Base-by-base conservation (phyloP, 2,888 invertebrate species). In the Phymatocera aterrima region DNA sequence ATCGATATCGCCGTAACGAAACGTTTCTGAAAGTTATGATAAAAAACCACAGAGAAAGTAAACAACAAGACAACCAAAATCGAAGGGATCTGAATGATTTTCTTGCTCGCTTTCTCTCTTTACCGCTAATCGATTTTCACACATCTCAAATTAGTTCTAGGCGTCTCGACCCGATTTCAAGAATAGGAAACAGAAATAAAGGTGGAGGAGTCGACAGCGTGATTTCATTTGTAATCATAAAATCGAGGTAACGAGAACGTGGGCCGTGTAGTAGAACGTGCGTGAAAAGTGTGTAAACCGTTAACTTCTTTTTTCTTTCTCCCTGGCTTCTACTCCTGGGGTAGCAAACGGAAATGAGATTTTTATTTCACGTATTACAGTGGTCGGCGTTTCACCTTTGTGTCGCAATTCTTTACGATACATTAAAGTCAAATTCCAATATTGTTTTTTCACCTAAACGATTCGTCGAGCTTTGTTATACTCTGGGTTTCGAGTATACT, bases 351-450 rank as follows among this genome's bases (percentile, higher is more conserved):
- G 85, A 86, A 87, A 87, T 85, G 87, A 85, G 84, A 85, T 84
- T 85, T 87, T 85, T 84, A 86, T 84, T 83, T 82, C 78, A 54
- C 68, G 61, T n/a, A n/a, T 80, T 65, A 65, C 46, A 51, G 72
- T 48, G 60, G 40, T 61, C 77, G 68, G 78, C 74, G 78, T 28
- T 64, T 51, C 78, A 80, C 79, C 81, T 84, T 83, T 83, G 79
- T 79, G 64, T 70, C 72, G 75, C 79, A 79, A 86, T 86, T 86
- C 83, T 60, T 81, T 81, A 80, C 81, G 78, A 75, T 79, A 80
- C 82, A 83, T 85, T 85, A 84, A 83, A 80, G 82, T 77, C 80
- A 81, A 81, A 85, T 86, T 86, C 85, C 85, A 86, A 87, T 87
- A 85, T 84, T 84, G 84, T 85, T 85, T 84, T 84, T 85, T 79